Percentiles rank a stretch among this genome's conserved stretches.
phyloP scores from a whole-genome alignment of 2,113 vertebrate genomes.

The Plotosus lineatus region DNA sequence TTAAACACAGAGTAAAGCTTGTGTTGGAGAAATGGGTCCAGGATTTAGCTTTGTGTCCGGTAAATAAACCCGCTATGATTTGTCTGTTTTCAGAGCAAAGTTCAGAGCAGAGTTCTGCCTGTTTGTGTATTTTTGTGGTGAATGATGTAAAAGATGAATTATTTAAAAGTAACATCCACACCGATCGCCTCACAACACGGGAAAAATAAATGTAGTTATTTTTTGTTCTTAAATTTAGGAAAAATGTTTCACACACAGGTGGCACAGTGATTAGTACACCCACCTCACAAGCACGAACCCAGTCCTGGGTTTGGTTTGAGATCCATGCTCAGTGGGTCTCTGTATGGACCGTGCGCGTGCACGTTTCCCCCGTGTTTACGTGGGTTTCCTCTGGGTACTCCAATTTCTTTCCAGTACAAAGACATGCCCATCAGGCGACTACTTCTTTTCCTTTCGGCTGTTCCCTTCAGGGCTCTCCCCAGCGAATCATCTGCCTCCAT shows the following conservation, averaged over 20 bases:
- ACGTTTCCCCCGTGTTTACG: too few species aligned
- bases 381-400: too few species aligned
- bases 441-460: background rate
- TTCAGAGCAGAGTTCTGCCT: background rate
- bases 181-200: too few species aligned
- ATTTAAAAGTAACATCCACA: background rate
- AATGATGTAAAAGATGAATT: background rate
- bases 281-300: too few species aligned
- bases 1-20: background rate
- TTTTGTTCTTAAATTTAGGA: background rate
- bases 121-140: background rate
- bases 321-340: too few species aligned
- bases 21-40: background rate
- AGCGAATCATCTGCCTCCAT: background rate
- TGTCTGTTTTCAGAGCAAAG: background rate
- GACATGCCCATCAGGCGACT: too few species aligned
- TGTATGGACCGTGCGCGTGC: too few species aligned
- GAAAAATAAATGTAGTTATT: background rate
- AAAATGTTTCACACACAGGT: background rate
- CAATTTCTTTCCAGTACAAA: too few species aligned
- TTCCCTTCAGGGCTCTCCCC: background rate
- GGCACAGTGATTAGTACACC: too few species aligned
- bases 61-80: slow-evolving; percentile 21
- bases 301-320: too few species aligned
- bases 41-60: slow-evolving; percentile 2